A percentile compares a stretch with the other conserved stretches of the same genome.
Conservation (phyloP, 2,113 vertebrate species). For the Guaruba guarouba region DNA sequence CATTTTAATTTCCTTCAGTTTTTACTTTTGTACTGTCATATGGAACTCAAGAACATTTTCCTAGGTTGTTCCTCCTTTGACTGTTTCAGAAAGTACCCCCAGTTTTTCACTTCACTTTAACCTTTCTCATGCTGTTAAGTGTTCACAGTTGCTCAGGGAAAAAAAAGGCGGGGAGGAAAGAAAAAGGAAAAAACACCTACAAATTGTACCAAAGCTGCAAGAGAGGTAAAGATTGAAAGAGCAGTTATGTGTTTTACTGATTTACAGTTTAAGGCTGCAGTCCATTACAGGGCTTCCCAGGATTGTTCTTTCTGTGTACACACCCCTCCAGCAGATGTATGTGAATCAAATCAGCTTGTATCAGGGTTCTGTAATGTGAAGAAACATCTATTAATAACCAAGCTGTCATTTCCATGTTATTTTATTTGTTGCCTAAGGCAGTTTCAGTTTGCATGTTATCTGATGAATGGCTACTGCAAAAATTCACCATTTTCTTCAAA, state of each 20-base stretch:
- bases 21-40: background rate
- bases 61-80: background rate
- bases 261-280: background rate
- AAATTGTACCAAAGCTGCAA: background rate
- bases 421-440: conserved; percentile 16
- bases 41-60: background rate
- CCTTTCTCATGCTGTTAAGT: background rate
- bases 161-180: background rate
- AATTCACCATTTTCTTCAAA: background rate
- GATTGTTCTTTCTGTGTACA: background rate
- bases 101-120: background rate
- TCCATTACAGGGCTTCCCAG: background rate
- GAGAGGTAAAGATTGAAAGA: background rate
- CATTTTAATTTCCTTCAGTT: background rate
- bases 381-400: conserved; percentile 34
- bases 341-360: background rate
- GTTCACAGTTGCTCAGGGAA: background rate
- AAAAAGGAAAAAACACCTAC: background rate
- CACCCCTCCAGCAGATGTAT: background rate
- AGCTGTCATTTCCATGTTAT: background rate
- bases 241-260: background rate
- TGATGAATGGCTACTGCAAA: background rate
- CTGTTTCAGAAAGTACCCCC: background rate
- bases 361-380: conserved; percentile 6
- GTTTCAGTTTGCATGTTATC: background rate